A percentile compares a stretch with the other conserved stretches of the same genome.
These are phyloP conservation scores for Hirtodrosophila trivittata DNA, from an alignment of 2,888 invertebrate species.

Conservation along the genomic window DNA sequence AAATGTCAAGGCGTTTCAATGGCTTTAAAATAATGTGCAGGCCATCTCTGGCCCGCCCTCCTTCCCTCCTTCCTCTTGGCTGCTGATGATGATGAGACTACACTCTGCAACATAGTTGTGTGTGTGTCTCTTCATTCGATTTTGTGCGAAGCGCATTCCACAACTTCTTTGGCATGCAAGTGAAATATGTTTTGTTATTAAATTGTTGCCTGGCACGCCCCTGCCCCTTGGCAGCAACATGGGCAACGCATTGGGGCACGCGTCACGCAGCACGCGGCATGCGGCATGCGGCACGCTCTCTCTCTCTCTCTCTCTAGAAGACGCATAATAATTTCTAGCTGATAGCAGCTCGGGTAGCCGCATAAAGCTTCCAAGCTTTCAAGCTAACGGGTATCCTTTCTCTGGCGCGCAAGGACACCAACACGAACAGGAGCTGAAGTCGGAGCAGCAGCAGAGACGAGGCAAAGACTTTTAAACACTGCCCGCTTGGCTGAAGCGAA, in stretches of 20 bases:
- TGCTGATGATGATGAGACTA: background rate
- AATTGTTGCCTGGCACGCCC: constrained; percentile 71
- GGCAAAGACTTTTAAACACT: constrained; percentile 13
- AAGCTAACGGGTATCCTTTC: constrained; percentile 49
- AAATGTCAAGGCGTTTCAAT: constrained; percentile 60
- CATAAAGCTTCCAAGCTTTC: constrained; percentile 18
- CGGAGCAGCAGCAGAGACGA: constrained; percentile 1
- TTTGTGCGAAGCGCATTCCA: constrained; percentile 59
- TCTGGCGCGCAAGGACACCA: constrained; percentile 35
- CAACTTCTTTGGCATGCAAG: constrained; percentile 72
- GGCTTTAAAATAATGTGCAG: constrained; percentile 61
- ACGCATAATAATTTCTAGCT: constrained; percentile 74
- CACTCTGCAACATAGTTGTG: constrained; percentile 36
- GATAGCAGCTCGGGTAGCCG: constrained; percentile 56
- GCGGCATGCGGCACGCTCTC: constrained; percentile 8
- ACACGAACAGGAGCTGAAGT: no score
- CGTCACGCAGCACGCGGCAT: constrained; percentile 7
- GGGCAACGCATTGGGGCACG: constrained; percentile 7
- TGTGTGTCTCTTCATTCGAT: constrained; percentile 38
- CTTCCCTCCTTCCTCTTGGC: constrained; percentile 28
- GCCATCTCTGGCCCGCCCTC: no score
- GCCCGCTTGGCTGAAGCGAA: constrained; percentile 27
- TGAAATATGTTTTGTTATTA: constrained; percentile 78
- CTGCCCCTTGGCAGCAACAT: constrained; percentile 21
- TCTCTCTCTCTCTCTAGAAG: no score